phyloP scores from a whole-genome alignment of 2,113 vertebrate genomes.

The Nesogale talazaci region DNA sequence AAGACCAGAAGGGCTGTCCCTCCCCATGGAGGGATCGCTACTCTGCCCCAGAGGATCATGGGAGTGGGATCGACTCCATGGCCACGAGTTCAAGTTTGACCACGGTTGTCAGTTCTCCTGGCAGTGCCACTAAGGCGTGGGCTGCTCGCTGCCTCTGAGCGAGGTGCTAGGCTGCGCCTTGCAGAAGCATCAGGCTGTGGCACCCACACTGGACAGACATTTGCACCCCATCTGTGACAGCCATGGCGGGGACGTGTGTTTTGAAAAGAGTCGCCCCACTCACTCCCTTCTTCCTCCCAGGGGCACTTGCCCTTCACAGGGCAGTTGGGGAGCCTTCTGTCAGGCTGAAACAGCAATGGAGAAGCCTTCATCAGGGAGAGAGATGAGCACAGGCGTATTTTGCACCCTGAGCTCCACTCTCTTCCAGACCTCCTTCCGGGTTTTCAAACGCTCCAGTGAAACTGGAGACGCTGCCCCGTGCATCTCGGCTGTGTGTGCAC shows the following conservation, averaged over 20 bases:
- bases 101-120: constrained; percentile 22
- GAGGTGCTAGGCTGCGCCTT: constrained; percentile 30
- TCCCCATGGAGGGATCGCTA: too few species aligned
- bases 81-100: too few species aligned
- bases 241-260: constrained; percentile 23
- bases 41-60: too few species aligned
- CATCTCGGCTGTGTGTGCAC: not conserved
- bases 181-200: not conserved
- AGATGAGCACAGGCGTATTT: not conserved
- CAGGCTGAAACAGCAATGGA: not conserved
- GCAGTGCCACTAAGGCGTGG: constrained; percentile 1
- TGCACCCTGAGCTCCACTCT: not conserved
- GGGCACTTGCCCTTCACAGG: not conserved
- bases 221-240: not conserved
- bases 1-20: too few species aligned
- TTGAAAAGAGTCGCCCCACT: not conserved
- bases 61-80: too few species aligned
- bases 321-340: not conserved
- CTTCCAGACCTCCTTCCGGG: not conserved
- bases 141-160: not conserved
- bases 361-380: constrained; percentile 26
- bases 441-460: not conserved
- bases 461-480: not conserved
- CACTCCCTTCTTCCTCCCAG: not conserved
- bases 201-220: not conserved